These are phyloP conservation scores for Harpagoxenus sublaevis DNA, from an alignment of 2,888 invertebrate genomes.

Conservation along the genomic window DNA sequence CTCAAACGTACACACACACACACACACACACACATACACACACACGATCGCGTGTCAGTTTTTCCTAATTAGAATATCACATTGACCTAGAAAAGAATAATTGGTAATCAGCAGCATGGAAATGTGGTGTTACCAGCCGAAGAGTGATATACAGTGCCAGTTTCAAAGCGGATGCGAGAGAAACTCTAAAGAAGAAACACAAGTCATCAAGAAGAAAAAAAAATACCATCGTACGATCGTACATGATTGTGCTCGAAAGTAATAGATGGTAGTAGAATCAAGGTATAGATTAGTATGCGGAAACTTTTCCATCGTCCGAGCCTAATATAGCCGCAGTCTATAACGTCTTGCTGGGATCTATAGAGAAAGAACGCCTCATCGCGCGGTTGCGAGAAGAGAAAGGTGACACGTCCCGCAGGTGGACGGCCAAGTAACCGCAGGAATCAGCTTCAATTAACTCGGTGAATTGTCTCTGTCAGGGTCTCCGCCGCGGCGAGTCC, in stretches of 20 bases:
- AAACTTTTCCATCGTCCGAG: slow-evolving; percentile 24
- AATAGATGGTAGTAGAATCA: neutral
- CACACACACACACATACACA: too few relatives aligned
- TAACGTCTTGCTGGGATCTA: neutral
- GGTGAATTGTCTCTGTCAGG: slow-evolving; percentile 31
- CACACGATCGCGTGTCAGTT: neutral
- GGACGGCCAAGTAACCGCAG: slow-evolving; percentile 31
- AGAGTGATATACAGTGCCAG: neutral
- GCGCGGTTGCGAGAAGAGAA: neutral
- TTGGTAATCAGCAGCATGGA: neutral
- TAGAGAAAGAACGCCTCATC: neutral
- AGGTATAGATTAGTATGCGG: neutral
- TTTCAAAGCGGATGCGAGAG: neutral
- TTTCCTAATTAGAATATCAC: neutral
- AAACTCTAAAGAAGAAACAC: slow-evolving; percentile 13
- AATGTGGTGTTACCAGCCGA: neutral
- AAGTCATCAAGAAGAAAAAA: neutral
- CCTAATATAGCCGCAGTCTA: neutral
- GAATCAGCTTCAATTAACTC: slow-evolving; percentile 46
- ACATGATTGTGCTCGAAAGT: neutral
- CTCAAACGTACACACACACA: neutral
- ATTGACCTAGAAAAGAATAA: neutral
- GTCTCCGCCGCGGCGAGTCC: neutral
- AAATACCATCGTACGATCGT: neutral
- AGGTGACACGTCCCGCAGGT: slow-evolving; percentile 10